Evolutionary conservation across 2,797 vertebrate species (phyloP), one percentile per base, ranked within the genome.

Genomic region (Synanceia verrucosa): DNA sequence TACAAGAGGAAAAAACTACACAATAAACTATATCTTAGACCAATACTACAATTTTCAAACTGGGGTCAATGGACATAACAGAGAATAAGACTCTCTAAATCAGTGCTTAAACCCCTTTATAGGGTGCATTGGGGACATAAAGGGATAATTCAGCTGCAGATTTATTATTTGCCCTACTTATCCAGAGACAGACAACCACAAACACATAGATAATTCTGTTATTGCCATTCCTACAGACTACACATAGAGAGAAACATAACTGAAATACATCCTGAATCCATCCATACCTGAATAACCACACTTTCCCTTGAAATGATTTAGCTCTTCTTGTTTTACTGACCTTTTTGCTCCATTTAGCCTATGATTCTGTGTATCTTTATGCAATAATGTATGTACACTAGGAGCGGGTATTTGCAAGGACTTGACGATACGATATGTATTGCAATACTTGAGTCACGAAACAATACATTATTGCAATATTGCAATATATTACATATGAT

Each of bases 41-140:
- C 2, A 64, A 47, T 46, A 9, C n/a, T 65, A 51, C 26, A 18
- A 59, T 44, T 43, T 39, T 31, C 24, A 71, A 62, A 65, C 21
- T 48, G 33, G 9, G 36, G 26, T 75, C 21, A 63, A 37, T 52
- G 31, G 36, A 11, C 63, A 64, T 56, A 64, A 44, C 14, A 44
- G 6, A 52, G 39, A 57, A 58, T n/a, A 51, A 52, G 28, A 69
- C 29, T 11, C 9, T 33, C 18, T 39, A 28, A 13, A 19, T 41
- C 19, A 5, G 26, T 21, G 55, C 26, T 72, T 43, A 44, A 56
- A 55, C 5, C 36, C n/a, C 23, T 56, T 65, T 39, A 65, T 26
- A 21, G 53, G 62, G 63, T 65, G 31, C 37, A 64, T 26, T 70
- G 4, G 39, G 33, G 62, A 65, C 53, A 66, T 60, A 46, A 56